Percentiles rank a stretch among this genome's conserved stretches.
These are phyloP conservation scores for Deroplatys truncata DNA, from an alignment of 2,888 invertebrate genomes.

Conservation along the genomic window DNA sequence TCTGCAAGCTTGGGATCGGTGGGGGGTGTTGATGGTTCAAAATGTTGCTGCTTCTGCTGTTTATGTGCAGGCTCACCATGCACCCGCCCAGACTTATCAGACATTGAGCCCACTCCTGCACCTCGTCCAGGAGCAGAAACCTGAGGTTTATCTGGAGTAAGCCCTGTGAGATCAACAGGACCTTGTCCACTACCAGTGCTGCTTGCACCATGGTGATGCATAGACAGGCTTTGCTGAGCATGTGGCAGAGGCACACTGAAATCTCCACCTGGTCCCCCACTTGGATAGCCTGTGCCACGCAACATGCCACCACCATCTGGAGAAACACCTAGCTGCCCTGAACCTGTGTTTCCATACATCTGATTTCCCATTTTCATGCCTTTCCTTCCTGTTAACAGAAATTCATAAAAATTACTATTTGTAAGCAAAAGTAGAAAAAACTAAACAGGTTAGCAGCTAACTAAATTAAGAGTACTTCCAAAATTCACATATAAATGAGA, in stretches of 20 bases:
- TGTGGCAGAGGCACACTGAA: slow-evolving; percentile 25
- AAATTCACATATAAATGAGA: too few relatives aligned
- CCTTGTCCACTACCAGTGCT: background rate
- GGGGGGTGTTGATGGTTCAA: slow-evolving; percentile 41
- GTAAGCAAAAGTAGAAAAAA: background rate
- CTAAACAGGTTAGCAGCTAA: too few relatives aligned
- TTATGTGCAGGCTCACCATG: slow-evolving; percentile 18
- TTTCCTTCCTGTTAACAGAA: background rate
- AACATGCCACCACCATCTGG: slow-evolving; percentile 23
- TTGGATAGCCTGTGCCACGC: slow-evolving; percentile 14
- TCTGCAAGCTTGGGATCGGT: slow-evolving; percentile 65
- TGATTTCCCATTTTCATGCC: slow-evolving; percentile 5
- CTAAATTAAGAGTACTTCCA: too few relatives aligned
- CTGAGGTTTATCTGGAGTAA: slow-evolving; percentile 24
- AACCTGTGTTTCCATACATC: slow-evolving; percentile 14
- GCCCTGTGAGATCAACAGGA: slow-evolving; percentile 26
- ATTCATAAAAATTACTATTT: background rate
- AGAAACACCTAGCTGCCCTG: slow-evolving; percentile 1
- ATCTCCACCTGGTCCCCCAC: slow-evolving; percentile 10
- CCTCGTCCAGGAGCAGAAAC: background rate
- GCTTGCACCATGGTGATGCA: slow-evolving; percentile 18
- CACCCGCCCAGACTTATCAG: slow-evolving; percentile 3
- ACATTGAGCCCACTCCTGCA: background rate
- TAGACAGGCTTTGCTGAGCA: background rate
- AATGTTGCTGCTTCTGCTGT: slow-evolving; percentile 24